Conservation (phyloP, 64 coral and sea anemone genomes). For the Dendrophyllia cribrosa region DNA sequence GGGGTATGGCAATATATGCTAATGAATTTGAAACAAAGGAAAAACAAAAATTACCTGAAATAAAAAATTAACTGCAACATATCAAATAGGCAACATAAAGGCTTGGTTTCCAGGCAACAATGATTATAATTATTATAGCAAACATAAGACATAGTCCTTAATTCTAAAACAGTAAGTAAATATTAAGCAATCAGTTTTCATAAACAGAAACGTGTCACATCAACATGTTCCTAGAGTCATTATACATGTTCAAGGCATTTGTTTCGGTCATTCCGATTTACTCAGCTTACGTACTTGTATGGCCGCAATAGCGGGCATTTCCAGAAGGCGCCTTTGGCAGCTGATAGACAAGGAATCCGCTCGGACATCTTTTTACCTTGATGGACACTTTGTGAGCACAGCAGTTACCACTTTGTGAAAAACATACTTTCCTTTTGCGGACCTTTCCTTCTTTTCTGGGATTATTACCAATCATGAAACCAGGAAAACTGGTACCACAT, state of each 20-base stretch:
- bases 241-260: not conserved
- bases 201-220: no score
- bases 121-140: no score
- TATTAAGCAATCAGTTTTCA: no score
- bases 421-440: constrained; percentile 21
- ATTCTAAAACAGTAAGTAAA: no score
- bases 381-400: not conserved
- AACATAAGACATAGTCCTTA: no score
- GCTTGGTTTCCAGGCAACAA: no score
- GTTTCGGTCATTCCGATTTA: not conserved
- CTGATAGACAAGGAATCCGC: constrained; percentile 5
- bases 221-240: no score
- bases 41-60: no score
- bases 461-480: constrained; percentile 30
- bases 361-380: not conserved
- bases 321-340: constrained; percentile 11
- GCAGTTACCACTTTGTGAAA: constrained; percentile 4
- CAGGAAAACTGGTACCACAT: constrained; percentile 17
- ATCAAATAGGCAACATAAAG: no score
- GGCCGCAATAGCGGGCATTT: constrained; percentile 8
- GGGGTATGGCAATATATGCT: no score
- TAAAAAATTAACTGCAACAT: no score
- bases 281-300: not conserved
- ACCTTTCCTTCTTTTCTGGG: constrained; percentile 3
- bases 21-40: no score